Conservation (phyloP, 2,797 vertebrate genomes). For the Sebastes hubbsi region DNA sequence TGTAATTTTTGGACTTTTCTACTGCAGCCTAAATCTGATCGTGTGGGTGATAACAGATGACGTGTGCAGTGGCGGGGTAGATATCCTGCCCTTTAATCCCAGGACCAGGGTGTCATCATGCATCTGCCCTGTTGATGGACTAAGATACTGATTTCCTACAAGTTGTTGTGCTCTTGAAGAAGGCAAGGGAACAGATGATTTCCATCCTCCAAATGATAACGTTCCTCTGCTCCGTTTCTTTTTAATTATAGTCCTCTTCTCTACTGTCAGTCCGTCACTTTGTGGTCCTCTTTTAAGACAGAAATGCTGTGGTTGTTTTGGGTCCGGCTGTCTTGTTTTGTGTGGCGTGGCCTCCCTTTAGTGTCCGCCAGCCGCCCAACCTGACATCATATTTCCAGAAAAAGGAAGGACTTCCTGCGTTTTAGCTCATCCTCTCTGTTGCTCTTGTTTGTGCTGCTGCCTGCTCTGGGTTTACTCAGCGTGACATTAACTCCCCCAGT, state of each 20-base stretch:
- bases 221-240: slow-evolving; percentile 14
- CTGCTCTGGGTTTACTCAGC: slow-evolving; percentile 25
- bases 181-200: slow-evolving; percentile 5
- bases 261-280: slow-evolving; percentile 24
- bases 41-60: neutral
- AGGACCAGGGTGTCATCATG: neutral
- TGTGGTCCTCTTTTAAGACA: slow-evolving; percentile 21
- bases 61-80: neutral
- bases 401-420: slow-evolving; percentile 12
- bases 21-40: neutral
- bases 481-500: slow-evolving; percentile 12
- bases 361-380: slow-evolving; percentile 1
- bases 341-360: slow-evolving; percentile 16
- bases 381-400: slow-evolving; percentile 56
- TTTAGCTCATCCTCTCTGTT: neutral
- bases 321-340: neutral
- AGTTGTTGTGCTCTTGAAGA: slow-evolving; percentile 8
- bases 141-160: neutral
- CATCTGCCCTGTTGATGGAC: neutral
- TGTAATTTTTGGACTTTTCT: too few species aligned
- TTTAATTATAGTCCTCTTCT: slow-evolving; percentile 48
- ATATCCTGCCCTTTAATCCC: slow-evolving; percentile 9
- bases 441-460: neutral
- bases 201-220: slow-evolving; percentile 26
- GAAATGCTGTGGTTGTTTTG: slow-evolving; percentile 53